Base-by-base conservation (phyloP, 2,888 invertebrate genomes). In the Beris morrisii region DNA sequence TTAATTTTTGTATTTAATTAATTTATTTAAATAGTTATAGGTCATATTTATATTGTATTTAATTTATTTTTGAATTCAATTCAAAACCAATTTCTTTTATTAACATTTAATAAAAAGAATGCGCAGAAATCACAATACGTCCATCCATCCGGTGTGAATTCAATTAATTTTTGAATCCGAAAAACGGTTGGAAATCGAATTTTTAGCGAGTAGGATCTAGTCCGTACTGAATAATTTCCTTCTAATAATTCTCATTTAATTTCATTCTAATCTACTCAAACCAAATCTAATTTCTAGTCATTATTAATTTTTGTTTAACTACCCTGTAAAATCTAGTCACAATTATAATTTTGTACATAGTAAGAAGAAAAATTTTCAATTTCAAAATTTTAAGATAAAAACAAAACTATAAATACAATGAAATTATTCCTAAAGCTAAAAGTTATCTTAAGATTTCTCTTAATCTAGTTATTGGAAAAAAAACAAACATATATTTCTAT, bases 401-500 rank as follows among this genome's bases (percentile, higher is more conserved):
- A 38, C 9, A 38, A 38, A 7, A 7, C 38, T 38, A 38, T 38
- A 38, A 5, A 5, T 38, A 38, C 9, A 38, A 38, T 7, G 38
- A 38, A 38, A 38, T 38, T 38, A 38, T 38, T 38, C 22, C 3
- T 22, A 7, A 38, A 38, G 38, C 22, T 22, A 22, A 22, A 22
- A 1, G 22, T 22, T 38, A 38, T 38, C 38, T 38, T 38, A 9
- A 38, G 9, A 38, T 38, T 38, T 3, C 38, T 38, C 5, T 38
- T 58, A 69, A 57, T 69, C 67, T 70, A 69, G 66, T 70, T 72
- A n/a, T 73, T 70, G 70, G 71, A 71, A 71, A 67, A 72, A 74
- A 71, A 72, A 74, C 73, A 69, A 53, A 63, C 65, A 70, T 75
- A 75, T 77, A 77, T 75, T 15, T 56, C 32, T 15, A n/a, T 44